These are phyloP conservation scores for Lepisosteus oculatus DNA, from an alignment of 2,113 vertebrate species.

Conservation along the genomic window DNA sequence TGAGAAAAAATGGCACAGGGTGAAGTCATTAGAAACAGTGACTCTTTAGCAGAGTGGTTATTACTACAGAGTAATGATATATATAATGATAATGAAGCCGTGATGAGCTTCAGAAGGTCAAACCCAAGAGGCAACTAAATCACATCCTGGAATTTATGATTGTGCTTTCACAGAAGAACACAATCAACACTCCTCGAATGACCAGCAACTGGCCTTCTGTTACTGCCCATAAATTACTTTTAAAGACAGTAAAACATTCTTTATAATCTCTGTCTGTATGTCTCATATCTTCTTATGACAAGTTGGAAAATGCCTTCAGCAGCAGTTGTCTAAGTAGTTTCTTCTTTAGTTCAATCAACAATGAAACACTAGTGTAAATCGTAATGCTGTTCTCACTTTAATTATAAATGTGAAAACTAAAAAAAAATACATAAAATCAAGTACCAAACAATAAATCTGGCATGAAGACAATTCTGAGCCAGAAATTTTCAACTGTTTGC, in stretches of 20 bases:
- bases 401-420: no score
- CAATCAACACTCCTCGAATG: slow-evolving; percentile 30
- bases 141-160: slow-evolving; percentile 28
- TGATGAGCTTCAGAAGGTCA: slow-evolving; percentile 42
- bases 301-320: no score
- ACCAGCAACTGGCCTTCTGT: slow-evolving; percentile 5
- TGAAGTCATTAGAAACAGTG: slow-evolving; percentile 41
- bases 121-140: slow-evolving; percentile 11
- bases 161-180: slow-evolving; percentile 24
- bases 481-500: no score
- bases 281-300: background rate
- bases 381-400: no score
- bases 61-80: slow-evolving; percentile 38
- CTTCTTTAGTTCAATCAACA: no score
- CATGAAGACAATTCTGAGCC: no score
- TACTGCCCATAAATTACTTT: background rate
- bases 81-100: slow-evolving; percentile 36
- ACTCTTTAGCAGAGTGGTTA: slow-evolving; percentile 25
- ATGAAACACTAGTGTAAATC: no score
- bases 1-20: slow-evolving; percentile 40
- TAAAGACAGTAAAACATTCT: background rate
- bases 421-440: no score
- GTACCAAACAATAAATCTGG: no score
- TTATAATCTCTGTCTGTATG: background rate
- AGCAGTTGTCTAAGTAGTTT: no score